phyloP scores from a whole-genome alignment of 2,113 vertebrate genomes.

The Chaenogobius annularis region DNA sequence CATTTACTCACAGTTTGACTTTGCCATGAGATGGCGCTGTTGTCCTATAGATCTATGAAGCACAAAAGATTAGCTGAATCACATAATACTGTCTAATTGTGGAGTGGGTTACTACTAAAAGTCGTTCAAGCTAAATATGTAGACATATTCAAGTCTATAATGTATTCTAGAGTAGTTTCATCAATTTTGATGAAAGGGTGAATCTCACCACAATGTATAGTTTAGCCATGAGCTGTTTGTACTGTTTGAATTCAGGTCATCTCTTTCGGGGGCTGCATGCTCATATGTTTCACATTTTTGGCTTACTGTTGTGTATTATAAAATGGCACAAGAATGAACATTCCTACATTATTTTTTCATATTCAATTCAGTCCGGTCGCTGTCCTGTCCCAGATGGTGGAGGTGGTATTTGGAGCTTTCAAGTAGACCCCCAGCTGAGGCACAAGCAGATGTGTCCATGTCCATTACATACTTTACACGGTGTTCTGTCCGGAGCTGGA shows the following conservation, averaged over 20 bases:
- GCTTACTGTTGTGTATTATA: conserved; percentile 19
- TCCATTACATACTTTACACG: background rate
- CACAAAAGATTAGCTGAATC: background rate
- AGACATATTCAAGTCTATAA: background rate
- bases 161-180: background rate
- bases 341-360: conserved; percentile 11
- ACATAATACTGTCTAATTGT: background rate
- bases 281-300: conserved; percentile 52
- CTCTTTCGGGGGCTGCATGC: conserved; percentile 62
- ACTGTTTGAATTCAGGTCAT: conserved; percentile 74
- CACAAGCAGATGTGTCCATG: background rate
- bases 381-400: conserved; percentile 71
- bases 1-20: conserved; percentile 1
- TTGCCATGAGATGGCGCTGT: conserved; percentile 49
- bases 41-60: conserved; percentile 17
- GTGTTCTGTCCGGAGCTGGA: background rate
- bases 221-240: conserved; percentile 52
- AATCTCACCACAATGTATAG: background rate
- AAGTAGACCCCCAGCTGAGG: conserved; percentile 32
- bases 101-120: background rate
- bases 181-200: background rate
- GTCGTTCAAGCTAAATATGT: background rate
- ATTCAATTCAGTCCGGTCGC: conserved; percentile 59
- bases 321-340: conserved; percentile 63
- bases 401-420: conserved; percentile 13